phyloP scores from a whole-genome alignment of 2,888 invertebrate genomes.

The Spodoptera littoralis region DNA sequence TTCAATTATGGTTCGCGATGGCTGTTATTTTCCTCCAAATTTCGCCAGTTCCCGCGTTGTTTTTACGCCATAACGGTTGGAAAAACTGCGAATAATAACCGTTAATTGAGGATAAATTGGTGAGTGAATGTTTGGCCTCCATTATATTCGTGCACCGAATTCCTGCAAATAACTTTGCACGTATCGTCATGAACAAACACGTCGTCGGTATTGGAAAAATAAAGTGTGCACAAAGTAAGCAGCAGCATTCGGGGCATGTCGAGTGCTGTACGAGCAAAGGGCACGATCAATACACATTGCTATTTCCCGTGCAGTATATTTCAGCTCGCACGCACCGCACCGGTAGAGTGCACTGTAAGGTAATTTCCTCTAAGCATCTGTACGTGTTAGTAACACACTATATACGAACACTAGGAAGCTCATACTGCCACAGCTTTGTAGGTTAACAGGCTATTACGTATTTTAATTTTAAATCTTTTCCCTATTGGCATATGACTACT shows the following conservation, averaged over 20 bases:
- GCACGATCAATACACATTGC: constrained; percentile 51
- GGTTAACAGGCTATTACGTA: constrained; percentile 1
- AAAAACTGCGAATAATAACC: constrained; percentile 15
- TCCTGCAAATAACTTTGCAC: constrained; percentile 4
- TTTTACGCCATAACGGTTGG: constrained; percentile 28
- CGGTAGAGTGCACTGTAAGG: constrained; percentile 23
- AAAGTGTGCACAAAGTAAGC: constrained; percentile 32
- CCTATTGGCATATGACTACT: too few species aligned
- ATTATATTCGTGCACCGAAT: not conserved
- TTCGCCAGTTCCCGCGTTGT: constrained; percentile 25
- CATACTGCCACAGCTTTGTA: not conserved
- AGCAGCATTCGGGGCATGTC: constrained; percentile 17
- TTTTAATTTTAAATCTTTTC: too few species aligned
- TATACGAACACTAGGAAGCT: too few species aligned
- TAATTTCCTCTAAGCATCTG: constrained; percentile 43
- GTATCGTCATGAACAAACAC: not conserved
- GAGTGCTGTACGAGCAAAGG: constrained; percentile 13
- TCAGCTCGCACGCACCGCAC: constrained; percentile 25
- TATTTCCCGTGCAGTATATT: constrained; percentile 48
- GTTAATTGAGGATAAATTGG: constrained; percentile 8
- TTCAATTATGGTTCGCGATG: constrained; percentile 44
- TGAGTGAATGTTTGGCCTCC: not conserved
- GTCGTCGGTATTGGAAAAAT: not conserved
- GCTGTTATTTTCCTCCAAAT: constrained; percentile 30
- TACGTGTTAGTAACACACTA: not conserved